Evolutionary conservation across 2,797 vertebrate species (phyloP).

Genomic region (Nyctalus aviator): DNA sequence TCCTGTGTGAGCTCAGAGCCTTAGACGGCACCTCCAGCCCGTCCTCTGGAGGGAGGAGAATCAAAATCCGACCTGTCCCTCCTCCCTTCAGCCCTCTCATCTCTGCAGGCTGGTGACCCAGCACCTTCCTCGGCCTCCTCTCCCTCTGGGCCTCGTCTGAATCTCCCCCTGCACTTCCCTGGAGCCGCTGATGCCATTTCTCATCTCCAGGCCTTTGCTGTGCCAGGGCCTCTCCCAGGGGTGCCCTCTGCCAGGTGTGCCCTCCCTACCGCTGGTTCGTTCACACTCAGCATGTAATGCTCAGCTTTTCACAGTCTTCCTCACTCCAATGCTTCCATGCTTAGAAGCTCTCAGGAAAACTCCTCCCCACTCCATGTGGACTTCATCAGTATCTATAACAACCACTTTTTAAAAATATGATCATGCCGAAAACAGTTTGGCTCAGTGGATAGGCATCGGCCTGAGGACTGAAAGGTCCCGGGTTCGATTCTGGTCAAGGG

Average conservation of each 20-base stretch:
- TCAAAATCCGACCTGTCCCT: background rate
- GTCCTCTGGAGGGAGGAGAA: background rate
- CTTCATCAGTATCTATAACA: background rate
- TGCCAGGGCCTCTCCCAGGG: too few relatives aligned
- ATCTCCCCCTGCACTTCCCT: background rate
- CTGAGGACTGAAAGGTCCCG: too few relatives aligned
- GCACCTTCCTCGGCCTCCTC: rapidly evolving
- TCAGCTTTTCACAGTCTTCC: background rate
- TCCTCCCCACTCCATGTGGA: background rate
- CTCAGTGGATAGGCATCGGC: too few relatives aligned
- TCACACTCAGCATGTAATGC: background rate
- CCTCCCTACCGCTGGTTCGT: background rate
- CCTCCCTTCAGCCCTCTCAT: background rate
- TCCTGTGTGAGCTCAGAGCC: background rate
- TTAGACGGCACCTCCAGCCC: background rate
- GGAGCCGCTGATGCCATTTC: rapidly evolving
- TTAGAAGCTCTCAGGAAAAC: background rate
- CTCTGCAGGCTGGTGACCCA: background rate
- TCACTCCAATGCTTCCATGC: background rate
- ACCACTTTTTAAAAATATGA: background rate
- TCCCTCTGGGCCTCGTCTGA: background rate
- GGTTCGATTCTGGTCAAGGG: too few relatives aligned
- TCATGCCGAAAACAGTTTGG: background rate
- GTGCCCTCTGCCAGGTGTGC: background rate
- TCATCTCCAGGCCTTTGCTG: background rate